These are phyloP conservation scores for Cancer borealis DNA, from an alignment of 2,888 invertebrate species.

Conservation along the genomic window DNA sequence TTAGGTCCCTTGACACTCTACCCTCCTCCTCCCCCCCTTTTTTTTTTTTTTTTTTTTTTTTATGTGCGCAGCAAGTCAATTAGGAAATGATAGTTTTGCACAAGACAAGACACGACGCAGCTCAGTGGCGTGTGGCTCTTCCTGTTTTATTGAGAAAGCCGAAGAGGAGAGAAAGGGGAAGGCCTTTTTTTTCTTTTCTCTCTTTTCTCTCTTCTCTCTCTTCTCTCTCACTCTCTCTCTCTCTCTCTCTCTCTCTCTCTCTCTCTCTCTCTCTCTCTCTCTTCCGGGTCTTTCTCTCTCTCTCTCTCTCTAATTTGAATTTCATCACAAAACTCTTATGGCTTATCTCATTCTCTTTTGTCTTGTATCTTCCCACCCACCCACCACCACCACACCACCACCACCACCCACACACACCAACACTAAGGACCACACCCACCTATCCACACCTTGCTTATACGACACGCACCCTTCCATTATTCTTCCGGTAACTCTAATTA, in stretches of 20 bases:
- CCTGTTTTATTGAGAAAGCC: background rate
- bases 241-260: background rate
- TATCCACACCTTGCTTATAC: background rate
- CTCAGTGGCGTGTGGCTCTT: background rate
- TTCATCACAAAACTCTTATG: background rate
- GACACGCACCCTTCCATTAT: background rate
- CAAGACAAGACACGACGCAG: background rate
- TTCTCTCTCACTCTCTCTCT: background rate
- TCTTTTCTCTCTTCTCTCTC: conserved; percentile 6
- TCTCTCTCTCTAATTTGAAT: background rate
- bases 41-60: background rate
- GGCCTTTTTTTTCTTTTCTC: background rate
- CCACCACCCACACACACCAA: background rate
- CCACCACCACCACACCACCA: background rate
- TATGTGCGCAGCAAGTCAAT: background rate
- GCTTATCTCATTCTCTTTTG: background rate
- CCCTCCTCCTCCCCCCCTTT: too few species aligned
- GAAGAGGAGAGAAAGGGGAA: background rate
- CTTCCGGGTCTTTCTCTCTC: background rate
- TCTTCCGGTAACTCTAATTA: background rate
- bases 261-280: background rate
- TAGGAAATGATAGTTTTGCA: background rate
- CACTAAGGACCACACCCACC: background rate
- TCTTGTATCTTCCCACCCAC: background rate
- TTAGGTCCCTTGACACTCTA: background rate